These are phyloP conservation scores for Drosophila mayaguana DNA, from an alignment of 2,888 invertebrate genomes.

Conservation along the genomic window DNA sequence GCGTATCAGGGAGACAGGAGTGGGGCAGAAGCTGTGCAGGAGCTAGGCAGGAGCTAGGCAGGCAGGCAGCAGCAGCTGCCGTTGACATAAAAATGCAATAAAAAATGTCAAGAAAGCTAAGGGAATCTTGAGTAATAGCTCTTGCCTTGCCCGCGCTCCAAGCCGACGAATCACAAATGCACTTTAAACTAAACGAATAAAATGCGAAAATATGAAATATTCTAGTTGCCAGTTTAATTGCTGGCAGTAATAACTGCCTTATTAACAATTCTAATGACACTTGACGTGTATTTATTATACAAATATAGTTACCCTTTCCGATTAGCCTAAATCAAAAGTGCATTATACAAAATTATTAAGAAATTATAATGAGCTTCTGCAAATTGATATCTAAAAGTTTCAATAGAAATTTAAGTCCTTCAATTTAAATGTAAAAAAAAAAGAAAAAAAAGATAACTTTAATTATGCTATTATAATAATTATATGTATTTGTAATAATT, in stretches of 20 bases:
- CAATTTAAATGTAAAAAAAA: no score
- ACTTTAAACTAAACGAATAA: slow-evolving; percentile 31
- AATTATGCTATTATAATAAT: no score
- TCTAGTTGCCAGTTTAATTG: background rate
- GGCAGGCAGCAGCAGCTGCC: slow-evolving; percentile 59
- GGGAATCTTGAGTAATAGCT: slow-evolving; percentile 36
- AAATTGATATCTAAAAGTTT: background rate
- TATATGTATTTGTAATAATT: no score
- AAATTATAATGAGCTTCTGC: background rate
- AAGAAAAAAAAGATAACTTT: no score
- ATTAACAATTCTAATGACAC: background rate
- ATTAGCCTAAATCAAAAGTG: background rate
- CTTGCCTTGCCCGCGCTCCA: background rate
- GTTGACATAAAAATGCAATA: slow-evolving; percentile 79
- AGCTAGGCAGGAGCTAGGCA: background rate
- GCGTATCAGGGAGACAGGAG: slow-evolving; percentile 49
- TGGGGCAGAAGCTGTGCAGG: background rate
- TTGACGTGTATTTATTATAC: background rate
- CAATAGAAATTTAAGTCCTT: background rate
- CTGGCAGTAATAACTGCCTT: background rate
- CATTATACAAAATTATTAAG: background rate
- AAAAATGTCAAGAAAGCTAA: slow-evolving; percentile 59
- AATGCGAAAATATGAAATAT: background rate
- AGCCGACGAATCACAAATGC: slow-evolving; percentile 37
- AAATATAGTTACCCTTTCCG: background rate